These are phyloP conservation scores for Seriola quinqueradiata DNA, from an alignment of 2,113 vertebrate genomes.

Conservation along the genomic window DNA sequence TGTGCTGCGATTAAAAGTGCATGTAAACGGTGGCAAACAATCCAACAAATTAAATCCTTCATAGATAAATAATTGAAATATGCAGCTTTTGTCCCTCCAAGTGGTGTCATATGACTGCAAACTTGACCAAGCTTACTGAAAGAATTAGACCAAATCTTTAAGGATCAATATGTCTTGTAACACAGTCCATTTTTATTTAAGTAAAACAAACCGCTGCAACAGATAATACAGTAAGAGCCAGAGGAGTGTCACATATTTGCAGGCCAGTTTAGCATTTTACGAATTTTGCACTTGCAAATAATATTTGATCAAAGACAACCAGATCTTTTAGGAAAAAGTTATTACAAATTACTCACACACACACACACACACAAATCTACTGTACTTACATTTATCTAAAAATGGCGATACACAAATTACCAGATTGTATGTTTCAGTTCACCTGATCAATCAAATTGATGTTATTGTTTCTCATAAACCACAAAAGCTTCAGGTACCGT, in stretches of 20 bases:
- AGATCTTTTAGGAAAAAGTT: background rate
- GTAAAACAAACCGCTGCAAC: background rate
- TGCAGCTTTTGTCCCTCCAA: background rate
- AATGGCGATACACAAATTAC: background rate
- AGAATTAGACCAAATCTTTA: too few species aligned
- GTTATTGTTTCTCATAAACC: conserved; percentile 47
- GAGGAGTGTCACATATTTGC: background rate
- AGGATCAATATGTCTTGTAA: background rate
- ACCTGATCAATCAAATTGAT: conserved; percentile 44
- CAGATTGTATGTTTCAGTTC: conserved; percentile 7
- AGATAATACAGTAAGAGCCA: background rate
- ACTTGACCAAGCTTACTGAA: background rate
- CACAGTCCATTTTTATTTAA: background rate
- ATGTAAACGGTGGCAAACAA: background rate
- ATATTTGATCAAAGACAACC: background rate
- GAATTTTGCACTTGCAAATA: conserved; percentile 17
- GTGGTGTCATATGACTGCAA: background rate
- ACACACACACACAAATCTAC: background rate
- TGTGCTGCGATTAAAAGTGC: background rate
- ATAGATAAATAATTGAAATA: background rate
- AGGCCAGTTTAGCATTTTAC: background rate
- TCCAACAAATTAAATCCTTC: background rate
- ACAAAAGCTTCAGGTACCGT: conserved; percentile 45
- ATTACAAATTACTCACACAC: background rate
- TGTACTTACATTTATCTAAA: background rate